Evolutionary conservation across 2,888 invertebrate species (phyloP).

Genomic region (Metalampra italica): DNA sequence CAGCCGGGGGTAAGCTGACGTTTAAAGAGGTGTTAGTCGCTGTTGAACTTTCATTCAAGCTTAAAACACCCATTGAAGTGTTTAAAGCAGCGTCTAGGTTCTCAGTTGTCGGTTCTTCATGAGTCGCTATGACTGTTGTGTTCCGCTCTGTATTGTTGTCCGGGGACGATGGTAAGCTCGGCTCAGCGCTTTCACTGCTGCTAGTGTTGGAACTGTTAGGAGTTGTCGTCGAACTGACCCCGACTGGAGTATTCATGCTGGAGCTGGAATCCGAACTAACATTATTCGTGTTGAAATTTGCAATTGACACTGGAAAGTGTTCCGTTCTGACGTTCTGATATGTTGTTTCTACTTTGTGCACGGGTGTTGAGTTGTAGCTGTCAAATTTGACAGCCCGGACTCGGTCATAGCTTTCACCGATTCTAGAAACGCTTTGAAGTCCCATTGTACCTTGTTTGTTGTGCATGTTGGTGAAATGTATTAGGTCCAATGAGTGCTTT

Average conservation of each 20-base stretch:
- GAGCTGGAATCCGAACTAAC: constrained; percentile 84
- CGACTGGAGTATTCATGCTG: constrained; percentile 79
- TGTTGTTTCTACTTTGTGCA: constrained; percentile 50
- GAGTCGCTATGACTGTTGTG: constrained; percentile 29
- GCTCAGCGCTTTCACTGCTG: constrained; percentile 84
- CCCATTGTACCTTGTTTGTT: constrained; percentile 44
- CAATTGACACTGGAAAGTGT: constrained; percentile 45
- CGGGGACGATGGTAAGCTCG: constrained; percentile 84
- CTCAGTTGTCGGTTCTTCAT: constrained; percentile 38
- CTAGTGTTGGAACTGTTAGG: constrained; percentile 85
- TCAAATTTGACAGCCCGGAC: constrained; percentile 48
- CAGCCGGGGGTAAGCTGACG: constrained; percentile 60
- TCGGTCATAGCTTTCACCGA: constrained; percentile 52
- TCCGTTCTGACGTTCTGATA: constrained; percentile 57
- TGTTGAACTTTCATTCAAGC: constrained; percentile 66
- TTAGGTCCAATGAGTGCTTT: constrained; percentile 57
- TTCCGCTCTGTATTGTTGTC: constrained; percentile 59
- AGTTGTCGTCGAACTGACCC: constrained; percentile 82
- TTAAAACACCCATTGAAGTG: constrained; percentile 61
- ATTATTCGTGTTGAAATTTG: constrained; percentile 54
- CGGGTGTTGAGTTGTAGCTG: constrained; percentile 44
- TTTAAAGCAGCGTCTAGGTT: constrained; percentile 41
- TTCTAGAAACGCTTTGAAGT: constrained; percentile 49
- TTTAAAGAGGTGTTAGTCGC: constrained; percentile 69
- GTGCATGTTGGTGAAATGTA: constrained; percentile 52